These are phyloP conservation scores for Helicolenus hilgendorfi DNA, from an alignment of 2,797 vertebrate species.

Conservation along the genomic window DNA sequence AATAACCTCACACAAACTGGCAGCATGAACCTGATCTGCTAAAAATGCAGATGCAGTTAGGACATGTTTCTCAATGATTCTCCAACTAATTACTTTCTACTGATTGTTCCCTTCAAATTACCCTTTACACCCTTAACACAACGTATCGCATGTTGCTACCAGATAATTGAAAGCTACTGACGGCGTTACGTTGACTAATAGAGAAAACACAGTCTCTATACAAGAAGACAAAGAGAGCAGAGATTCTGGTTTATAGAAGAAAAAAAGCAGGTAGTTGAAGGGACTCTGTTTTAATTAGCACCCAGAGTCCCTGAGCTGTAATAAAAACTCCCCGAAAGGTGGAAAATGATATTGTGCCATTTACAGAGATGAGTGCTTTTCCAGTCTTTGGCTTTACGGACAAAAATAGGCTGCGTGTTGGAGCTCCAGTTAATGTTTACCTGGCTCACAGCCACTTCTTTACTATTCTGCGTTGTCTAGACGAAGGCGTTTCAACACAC, in stretches of 20 bases:
- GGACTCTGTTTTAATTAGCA: constrained; percentile 92
- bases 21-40: not conserved
- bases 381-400: constrained; percentile 85
- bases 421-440: constrained; percentile 82
- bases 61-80: constrained; percentile 39
- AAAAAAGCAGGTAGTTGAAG: constrained; percentile 41
- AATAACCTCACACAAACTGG: not conserved
- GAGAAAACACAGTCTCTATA: constrained; percentile 63
- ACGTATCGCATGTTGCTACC: constrained; percentile 24
- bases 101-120: constrained; percentile 42
- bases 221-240: constrained; percentile 50
- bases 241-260: constrained; percentile 32
- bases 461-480: constrained; percentile 77
- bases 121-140: constrained; percentile 46
- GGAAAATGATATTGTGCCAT: constrained; percentile 84
- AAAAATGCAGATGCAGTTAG: not conserved
- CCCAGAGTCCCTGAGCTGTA: constrained; percentile 88
- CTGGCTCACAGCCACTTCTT: constrained; percentile 81
- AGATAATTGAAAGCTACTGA: constrained; percentile 52
- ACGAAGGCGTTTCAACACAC: constrained; percentile 71
- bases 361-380: constrained; percentile 91
- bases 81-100: constrained; percentile 50
- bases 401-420: constrained; percentile 85
- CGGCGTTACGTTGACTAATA: constrained; percentile 72
- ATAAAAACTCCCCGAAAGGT: constrained; percentile 83